phyloP scores from a whole-genome alignment of 2,888 invertebrate genomes.

The Gymnocheta viridis region DNA sequence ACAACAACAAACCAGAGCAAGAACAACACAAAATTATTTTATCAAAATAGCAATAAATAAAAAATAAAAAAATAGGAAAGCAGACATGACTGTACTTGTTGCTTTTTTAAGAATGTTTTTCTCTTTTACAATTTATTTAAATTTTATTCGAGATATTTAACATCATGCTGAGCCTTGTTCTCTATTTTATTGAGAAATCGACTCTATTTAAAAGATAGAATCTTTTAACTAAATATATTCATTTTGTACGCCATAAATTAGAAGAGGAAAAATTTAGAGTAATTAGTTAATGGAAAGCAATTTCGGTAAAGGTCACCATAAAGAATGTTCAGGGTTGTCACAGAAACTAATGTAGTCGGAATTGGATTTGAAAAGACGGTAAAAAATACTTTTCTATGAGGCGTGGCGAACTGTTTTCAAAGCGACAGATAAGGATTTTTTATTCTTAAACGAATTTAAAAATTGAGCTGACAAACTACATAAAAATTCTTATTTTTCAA shows the following conservation, averaged over 20 bases:
- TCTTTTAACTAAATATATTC: conserved; percentile 1
- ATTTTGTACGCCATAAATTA: background rate
- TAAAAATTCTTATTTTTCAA: no score
- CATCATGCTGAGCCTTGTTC: conserved; percentile 6
- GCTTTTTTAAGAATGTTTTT: conserved; percentile 17
- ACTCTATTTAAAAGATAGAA: conserved; percentile 14
- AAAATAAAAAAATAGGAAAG: conserved; percentile 9
- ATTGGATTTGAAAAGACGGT: no score
- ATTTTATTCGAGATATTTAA: background rate
- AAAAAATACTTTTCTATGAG: no score
- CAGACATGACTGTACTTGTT: conserved; percentile 53
- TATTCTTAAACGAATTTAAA: no score
- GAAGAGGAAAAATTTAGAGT: background rate
- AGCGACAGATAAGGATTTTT: no score
- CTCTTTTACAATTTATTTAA: background rate
- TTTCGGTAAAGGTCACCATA: background rate
- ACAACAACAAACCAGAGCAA: background rate
- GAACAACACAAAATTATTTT: background rate
- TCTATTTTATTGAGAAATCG: background rate
- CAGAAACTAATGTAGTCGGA: no score
- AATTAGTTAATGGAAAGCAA: background rate
- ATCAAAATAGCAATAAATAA: conserved; percentile 50
- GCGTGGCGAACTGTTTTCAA: no score
- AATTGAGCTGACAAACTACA: no score
- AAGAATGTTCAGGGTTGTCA: background rate